A percentile compares a stretch with the other conserved stretches of the same genome.
Evolutionary conservation across 2,888 invertebrate genomes (phyloP).

Genomic region (Teleiodes luculella): DNA sequence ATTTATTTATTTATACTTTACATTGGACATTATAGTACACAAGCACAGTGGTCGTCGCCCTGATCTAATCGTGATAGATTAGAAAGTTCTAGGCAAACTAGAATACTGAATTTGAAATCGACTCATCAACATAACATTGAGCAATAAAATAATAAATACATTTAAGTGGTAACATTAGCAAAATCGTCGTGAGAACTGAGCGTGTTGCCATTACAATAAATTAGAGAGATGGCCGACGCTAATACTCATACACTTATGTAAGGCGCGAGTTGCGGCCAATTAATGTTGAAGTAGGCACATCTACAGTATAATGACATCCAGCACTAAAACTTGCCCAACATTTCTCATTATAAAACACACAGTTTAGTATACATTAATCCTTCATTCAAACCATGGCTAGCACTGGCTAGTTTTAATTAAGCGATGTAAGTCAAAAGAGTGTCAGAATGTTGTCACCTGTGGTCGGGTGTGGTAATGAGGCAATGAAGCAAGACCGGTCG

Average conservation of each 20-base stretch:
- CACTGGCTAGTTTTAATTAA: not conserved
- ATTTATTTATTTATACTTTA: no score
- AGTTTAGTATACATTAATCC: not conserved
- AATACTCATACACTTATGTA: constrained; percentile 1
- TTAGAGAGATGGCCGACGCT: constrained; percentile 14
- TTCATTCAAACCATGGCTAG: not conserved
- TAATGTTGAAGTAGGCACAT: constrained; percentile 34
- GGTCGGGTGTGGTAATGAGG: constrained; percentile 17
- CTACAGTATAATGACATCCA: constrained; percentile 22
- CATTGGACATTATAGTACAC: no score
- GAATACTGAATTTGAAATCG: not conserved
- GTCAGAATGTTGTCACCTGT: not conserved
- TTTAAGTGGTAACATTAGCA: not conserved
- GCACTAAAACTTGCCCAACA: constrained; percentile 20
- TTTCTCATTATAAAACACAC: constrained; percentile 21
- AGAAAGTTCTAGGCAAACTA: not conserved
- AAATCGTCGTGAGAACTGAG: constrained; percentile 15
- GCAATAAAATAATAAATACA: not conserved
- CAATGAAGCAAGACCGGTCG: constrained; percentile 65
- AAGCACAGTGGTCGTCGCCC: no score
- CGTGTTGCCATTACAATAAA: constrained; percentile 16
- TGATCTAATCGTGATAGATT: not conserved
- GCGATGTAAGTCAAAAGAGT: not conserved
- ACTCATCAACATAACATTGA: constrained; percentile 2
- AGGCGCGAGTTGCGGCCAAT: constrained; percentile 22